Evolutionary conservation across 2,888 invertebrate genomes (phyloP), one percentile per base, ranked within the genome.

Genomic region (Eudasyphora cyanicolor): DNA sequence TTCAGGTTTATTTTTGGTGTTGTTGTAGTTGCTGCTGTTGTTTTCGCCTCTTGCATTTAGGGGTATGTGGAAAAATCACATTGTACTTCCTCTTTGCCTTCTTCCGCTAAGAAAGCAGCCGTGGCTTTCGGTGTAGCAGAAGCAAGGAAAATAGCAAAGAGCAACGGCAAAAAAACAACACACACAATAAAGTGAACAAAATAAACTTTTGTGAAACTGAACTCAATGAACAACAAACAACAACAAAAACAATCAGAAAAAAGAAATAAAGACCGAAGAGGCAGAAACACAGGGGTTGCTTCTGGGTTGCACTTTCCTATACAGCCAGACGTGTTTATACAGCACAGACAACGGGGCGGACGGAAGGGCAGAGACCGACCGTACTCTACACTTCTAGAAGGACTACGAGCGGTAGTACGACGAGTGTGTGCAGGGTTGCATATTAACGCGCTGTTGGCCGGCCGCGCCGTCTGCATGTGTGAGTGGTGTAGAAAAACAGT

Each of bases 281-380:
- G 54, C 74, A 67, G 32, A 77, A 83, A 84, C 82, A 78, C 82
- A 78, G 38, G 84, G 83, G 83, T 83, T 80, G 83, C 24, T 45
- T 27, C 29, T 60, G 24, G 21, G 35, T 64, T 64, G 64, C 64
- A 64, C 64, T 64, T 64, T 64, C 29, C 7, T 12, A 67, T 10
- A 64, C 42, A 21, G 32, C 2, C 24, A 32, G 35, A 24, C 29
- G 4, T 38, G 42, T 38, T 42, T 38, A 67, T 38, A 64, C 19
- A n/a, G n/a, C n/a, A 64, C 35, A 64, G 32, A 62, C 62, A 1
- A 29, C n/a, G 29, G 12, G 64, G 7, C 38, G 38, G 38, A 64
- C 67, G 19, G 38, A 64, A n/a, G n/a, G n/a, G n/a, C 64, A 64
- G 10, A 64, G 10, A 38, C 64, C 5, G 17, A 62, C 49, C 32